phyloP scores from a whole-genome alignment of 2,797 vertebrate genomes.

The Epinephelus malabaricus region DNA sequence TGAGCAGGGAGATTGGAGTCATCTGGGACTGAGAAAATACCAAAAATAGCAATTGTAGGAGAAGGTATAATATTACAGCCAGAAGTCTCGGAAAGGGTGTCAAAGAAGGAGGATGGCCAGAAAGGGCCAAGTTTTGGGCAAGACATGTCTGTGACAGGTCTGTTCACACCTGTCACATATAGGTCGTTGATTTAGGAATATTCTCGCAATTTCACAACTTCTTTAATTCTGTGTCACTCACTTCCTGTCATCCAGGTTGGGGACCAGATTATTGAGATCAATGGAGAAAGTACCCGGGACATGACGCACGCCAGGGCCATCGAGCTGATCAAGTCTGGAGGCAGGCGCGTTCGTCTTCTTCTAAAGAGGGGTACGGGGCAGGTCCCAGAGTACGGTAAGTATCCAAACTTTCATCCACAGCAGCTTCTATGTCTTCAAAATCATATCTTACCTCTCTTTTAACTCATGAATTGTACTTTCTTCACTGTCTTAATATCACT shows the following conservation, averaged over 20 bases:
- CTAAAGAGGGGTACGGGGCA: conserved; percentile 97
- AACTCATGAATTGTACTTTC: conserved; percentile 29
- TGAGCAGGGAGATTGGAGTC: too few relatives aligned
- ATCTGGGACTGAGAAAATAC: too few relatives aligned
- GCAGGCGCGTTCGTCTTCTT: conserved; percentile 93
- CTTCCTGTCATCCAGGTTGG: conserved; percentile 88
- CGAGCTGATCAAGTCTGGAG: conserved; percentile 98
- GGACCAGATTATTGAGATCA: conserved; percentile 99
- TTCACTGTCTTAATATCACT: conserved; percentile 53
- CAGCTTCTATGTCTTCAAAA: not conserved
- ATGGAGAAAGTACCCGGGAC: conserved; percentile 96
- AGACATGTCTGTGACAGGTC: too few relatives aligned
- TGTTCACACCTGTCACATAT: too few relatives aligned
- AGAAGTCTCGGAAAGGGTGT: too few relatives aligned
- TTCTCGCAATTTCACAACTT: too few relatives aligned
- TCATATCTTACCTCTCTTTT: conserved; percentile 41
- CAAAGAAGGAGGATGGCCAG: too few relatives aligned
- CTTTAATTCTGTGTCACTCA: conserved; percentile 23
- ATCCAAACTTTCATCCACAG: not conserved
- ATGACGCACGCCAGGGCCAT: conserved; percentile 98
- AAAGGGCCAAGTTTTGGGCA: too few relatives aligned
- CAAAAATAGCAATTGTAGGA: too few relatives aligned
- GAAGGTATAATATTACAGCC: too few relatives aligned
- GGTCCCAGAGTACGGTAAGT: conserved; percentile 98
- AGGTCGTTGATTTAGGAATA: too few relatives aligned